Base-by-base conservation (phyloP, 2,888 invertebrate genomes). In the Sphaeridia pumilis region DNA sequence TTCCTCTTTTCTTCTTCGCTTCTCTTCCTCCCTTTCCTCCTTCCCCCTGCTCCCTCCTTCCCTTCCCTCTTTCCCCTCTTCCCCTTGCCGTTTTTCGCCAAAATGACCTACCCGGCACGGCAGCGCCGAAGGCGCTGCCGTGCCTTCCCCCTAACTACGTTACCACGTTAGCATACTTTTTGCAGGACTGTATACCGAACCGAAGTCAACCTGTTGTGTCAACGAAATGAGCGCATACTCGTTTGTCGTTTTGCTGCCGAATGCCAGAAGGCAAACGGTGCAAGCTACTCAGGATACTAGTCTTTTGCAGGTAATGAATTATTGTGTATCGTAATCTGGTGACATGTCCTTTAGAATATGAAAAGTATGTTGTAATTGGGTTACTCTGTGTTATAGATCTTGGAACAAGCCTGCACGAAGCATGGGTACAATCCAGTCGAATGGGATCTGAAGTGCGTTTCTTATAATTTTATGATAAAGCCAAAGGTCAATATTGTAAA, bases 401-500 rank as follows among this genome's bases (percentile, higher is more conserved):
- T 56, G 12, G 56, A 56, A 34, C 49, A 52, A 41, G 38, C 35
- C 22, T 56, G 56, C 26, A 25, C 22, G 10, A 56, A 56, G 34
- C 56, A 48, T 25, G 52, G 46, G 7, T 28, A 49, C 12, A 42
- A 81, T 60, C 75, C 85, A 14, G 79, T 81, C 52, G 80, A 84
- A 57, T 87, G 84, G 73, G 83, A 84, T 67, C 72, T 92, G 10
- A 84, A 81, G 77, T 77, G 68, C 70, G 71, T 56, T 20, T 22
- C n/a, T 10, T 22, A 45, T 10, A 24, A 10, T 31, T 7, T 14
- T 31, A 31, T 10, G 31, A 31, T n/a, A 25, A n/a, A 20, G 7
- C 12, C 20, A 17, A 38, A 12, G 14, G 14, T 34, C 34, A 10
- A 46, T 25, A 10, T 10, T 21, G 10, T 22, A 5, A 21, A 4